Conservation (phyloP, 2,888 invertebrate species). For the Drosophila emarginata region DNA sequence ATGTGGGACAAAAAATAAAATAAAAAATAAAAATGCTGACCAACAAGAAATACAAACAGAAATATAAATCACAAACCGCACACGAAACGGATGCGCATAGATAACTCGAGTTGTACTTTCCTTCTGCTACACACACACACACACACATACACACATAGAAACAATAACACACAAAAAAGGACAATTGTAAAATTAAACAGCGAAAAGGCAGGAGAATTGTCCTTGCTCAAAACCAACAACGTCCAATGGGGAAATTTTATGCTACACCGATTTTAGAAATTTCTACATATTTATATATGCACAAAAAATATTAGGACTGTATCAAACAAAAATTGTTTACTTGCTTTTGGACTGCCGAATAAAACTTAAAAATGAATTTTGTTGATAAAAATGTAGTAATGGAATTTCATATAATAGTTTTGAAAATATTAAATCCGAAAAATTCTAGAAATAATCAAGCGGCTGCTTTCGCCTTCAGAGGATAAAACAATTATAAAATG, state of each 20-base stretch:
- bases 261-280: conserved; percentile 75
- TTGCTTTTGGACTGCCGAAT: conserved; percentile 6
- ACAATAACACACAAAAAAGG: conserved; percentile 54
- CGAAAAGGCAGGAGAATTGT: conserved; percentile 61
- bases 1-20: conserved; percentile 16
- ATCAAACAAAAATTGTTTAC: conserved; percentile 27
- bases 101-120: conserved; percentile 43
- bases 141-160: background rate
- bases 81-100: conserved; percentile 61
- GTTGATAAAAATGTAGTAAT: no score
- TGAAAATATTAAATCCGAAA: no score
- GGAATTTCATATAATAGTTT: no score
- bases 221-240: conserved; percentile 56
- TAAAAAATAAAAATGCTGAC: conserved; percentile 64
- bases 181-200: conserved; percentile 77
- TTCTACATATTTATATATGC: conserved; percentile 45
- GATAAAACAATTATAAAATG: no score
- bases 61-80: conserved; percentile 74
- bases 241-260: conserved; percentile 80
- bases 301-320: conserved; percentile 29
- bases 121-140: background rate
- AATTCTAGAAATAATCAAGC: no score
- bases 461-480: no score
- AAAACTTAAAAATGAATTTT: background rate
- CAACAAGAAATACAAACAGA: conserved; percentile 47